A percentile compares a stretch with the other conserved stretches of the same genome.
Conservation (phyloP, 2,888 invertebrate genomes). For the Catocala fraxini region DNA sequence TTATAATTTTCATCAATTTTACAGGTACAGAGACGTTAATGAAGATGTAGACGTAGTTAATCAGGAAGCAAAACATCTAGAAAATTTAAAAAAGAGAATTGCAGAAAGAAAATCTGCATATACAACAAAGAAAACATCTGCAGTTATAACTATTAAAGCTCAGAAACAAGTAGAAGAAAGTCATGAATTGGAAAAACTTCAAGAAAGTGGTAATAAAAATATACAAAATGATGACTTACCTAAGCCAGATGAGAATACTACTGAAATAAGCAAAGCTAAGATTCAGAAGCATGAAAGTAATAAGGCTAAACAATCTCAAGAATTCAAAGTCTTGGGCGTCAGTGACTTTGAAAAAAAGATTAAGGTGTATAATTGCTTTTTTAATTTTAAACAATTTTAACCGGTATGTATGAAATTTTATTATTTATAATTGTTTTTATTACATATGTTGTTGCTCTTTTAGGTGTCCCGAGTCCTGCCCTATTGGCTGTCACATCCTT, state of each 20-base stretch:
- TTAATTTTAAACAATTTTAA: background rate
- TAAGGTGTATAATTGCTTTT: conserved; percentile 70
- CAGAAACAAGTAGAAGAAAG: conserved; percentile 35
- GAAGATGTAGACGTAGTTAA: conserved; percentile 68
- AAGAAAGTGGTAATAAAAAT: background rate
- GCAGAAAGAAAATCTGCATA: conserved; percentile 84
- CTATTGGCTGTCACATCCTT: conserved; percentile 95
- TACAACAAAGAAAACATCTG: conserved; percentile 58
- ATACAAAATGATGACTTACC: background rate
- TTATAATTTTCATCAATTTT: conserved; percentile 11
- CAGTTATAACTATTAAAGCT: conserved; percentile 56
- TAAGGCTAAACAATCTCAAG: conserved; percentile 56
- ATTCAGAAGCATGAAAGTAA: conserved; percentile 33
- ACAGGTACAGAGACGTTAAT: conserved; percentile 81
- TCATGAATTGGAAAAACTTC: background rate
- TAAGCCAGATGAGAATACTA: conserved; percentile 18
- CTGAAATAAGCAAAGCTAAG: conserved; percentile 31
- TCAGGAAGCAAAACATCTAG: conserved; percentile 87
- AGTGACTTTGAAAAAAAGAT: conserved; percentile 87
- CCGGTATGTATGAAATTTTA: background rate
- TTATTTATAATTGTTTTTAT: background rate
- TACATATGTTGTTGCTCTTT: conserved; percentile 49
- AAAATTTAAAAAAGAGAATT: conserved; percentile 88
- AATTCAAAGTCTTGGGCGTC: conserved; percentile 91
- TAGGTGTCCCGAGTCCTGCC: conserved; percentile 94